Evolutionary conservation across 2,113 vertebrate species (phyloP).

Genomic region (Bufo gargarizans): DNA sequence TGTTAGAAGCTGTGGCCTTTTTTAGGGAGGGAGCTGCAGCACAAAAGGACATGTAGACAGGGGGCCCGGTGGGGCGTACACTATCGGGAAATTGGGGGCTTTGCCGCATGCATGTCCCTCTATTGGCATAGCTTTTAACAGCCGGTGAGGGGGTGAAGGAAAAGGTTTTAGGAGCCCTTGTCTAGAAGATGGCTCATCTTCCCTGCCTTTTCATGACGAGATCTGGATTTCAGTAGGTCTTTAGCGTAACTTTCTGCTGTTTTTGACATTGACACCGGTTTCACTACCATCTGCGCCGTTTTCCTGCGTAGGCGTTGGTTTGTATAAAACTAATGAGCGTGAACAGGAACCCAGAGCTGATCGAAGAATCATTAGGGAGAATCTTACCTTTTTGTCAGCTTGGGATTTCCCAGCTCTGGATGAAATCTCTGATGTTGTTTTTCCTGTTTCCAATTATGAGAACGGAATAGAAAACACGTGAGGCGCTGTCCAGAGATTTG

Average conservation of each 20-base stretch:
- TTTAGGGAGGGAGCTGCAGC: no score
- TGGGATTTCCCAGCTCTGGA: conserved; percentile 21
- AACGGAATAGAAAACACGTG: conserved; percentile 29
- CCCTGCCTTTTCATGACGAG: no score
- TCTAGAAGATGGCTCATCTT: no score
- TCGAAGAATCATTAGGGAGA: neutral
- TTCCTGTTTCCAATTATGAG: conserved; percentile 35
- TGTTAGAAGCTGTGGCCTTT: no score
- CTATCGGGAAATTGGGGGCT: no score
- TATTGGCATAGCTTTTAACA: no score
- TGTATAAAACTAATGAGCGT: neutral
- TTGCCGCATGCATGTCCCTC: no score
- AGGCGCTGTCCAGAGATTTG: neutral
- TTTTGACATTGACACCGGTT: neutral
- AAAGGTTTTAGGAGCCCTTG: no score
- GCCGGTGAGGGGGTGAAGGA: no score
- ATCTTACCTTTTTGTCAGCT: neutral
- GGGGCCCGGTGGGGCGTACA: no score
- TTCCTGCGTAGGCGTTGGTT: neutral
- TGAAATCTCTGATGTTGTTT: conserved; percentile 9
- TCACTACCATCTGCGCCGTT: neutral
- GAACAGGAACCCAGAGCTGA: neutral
- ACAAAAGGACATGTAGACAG: no score
- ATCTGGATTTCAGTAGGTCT: neutral
- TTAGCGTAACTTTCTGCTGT: neutral